Conservation (phyloP, 2,888 invertebrate genomes). For the Amiota communis region DNA sequence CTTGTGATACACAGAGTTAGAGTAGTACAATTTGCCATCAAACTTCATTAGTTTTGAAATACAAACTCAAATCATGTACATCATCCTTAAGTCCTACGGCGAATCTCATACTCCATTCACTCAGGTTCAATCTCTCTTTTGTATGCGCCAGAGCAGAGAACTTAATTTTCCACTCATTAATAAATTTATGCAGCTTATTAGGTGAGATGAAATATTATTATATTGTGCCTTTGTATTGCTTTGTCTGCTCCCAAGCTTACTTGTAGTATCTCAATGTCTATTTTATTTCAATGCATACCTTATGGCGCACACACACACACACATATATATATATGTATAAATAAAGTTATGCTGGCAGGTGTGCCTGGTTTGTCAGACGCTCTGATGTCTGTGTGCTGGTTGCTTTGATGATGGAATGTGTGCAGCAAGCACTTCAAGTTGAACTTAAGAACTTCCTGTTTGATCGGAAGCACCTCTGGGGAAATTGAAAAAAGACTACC, state of each 20-base stretch:
- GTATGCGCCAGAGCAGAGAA: slow-evolving; percentile 41
- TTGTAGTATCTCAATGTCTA: too few species aligned
- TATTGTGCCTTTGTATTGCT: slow-evolving; percentile 41
- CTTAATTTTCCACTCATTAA: slow-evolving; percentile 70
- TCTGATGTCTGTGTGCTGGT: slow-evolving; percentile 52
- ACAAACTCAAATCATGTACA: too few species aligned
- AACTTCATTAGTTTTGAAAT: too few species aligned
- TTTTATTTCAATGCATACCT: slow-evolving; percentile 49
- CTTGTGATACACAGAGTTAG: too few species aligned
- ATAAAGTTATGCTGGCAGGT: slow-evolving; percentile 54
- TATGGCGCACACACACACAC: slow-evolving; percentile 40
- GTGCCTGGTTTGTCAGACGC: slow-evolving; percentile 43
- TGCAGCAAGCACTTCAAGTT: slow-evolving; percentile 55
- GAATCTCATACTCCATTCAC: too few species aligned
- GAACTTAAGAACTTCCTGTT: slow-evolving; percentile 72
- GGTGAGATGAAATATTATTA: slow-evolving; percentile 64
- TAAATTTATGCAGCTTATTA: slow-evolving; percentile 68
- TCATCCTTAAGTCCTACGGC: too few species aligned
- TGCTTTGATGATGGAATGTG: slow-evolving; percentile 32
- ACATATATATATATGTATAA: slow-evolving; percentile 29
- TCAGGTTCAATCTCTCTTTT: too few species aligned
- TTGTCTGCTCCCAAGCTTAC: neutral
- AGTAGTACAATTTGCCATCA: too few species aligned
- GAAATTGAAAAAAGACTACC: slow-evolving; percentile 68
- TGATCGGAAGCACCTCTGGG: slow-evolving; percentile 71